Evolutionary conservation across 2,888 invertebrate species (phyloP).

Genomic region (Standfussiana lucernea): DNA sequence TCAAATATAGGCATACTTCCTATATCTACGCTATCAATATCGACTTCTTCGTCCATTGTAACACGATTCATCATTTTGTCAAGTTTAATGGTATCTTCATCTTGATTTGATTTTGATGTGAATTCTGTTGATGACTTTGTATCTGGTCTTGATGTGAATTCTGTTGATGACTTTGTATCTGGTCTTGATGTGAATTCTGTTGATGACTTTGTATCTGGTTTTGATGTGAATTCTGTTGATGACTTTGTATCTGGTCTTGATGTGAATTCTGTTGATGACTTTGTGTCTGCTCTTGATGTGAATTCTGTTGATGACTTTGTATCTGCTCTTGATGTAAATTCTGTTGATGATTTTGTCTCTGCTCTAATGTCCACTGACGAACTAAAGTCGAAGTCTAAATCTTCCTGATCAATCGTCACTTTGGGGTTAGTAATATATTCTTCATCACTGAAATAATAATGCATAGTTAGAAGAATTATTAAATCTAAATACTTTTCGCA

Average conservation of each 20-base stretch:
- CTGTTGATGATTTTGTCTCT: constrained; percentile 55
- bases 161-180: constrained; percentile 55
- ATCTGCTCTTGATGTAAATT: constrained; percentile 54
- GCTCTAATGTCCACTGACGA: constrained; percentile 62
- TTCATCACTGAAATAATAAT: constrained; percentile 90
- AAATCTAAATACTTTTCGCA: neutral
- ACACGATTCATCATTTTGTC: constrained; percentile 72
- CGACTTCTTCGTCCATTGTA: constrained; percentile 69
- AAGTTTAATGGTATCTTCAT: constrained; percentile 64
- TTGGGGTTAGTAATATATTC: constrained; percentile 93
- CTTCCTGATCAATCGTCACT: constrained; percentile 96
- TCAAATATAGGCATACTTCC: constrained; percentile 78
- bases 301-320: constrained; percentile 57
- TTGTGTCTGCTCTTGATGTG: too few species aligned
- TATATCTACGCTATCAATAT: constrained; percentile 71
- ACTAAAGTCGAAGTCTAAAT: constrained; percentile 90
- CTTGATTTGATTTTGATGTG: constrained; percentile 46
- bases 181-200: too few species aligned
- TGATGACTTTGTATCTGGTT: constrained; percentile 54
- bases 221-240: constrained; percentile 54
- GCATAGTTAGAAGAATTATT: neutral
- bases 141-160: constrained; percentile 54
- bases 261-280: too few species aligned
- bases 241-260: constrained; percentile 53
- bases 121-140: constrained; percentile 57